A percentile compares a stretch with the other conserved stretches of the same genome.
Evolutionary conservation across 2,113 vertebrate species (phyloP).

Genomic region (Scytalopus superciliaris): DNA sequence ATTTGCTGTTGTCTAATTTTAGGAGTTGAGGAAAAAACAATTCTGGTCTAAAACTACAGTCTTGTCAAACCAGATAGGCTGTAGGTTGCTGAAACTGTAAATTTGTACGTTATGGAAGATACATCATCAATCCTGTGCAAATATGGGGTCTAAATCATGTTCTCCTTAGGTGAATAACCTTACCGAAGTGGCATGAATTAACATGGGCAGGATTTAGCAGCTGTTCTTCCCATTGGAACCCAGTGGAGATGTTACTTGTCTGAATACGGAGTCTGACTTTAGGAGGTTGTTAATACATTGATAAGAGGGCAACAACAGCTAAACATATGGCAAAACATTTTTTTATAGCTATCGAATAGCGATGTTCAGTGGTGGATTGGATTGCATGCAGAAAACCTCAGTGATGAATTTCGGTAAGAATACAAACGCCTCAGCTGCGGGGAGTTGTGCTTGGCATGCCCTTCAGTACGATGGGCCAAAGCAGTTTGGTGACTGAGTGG

Average conservation of each 20-base stretch:
- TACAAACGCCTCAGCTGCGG: background rate
- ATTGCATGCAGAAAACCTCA: constrained; percentile 68
- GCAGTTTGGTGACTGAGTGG: background rate
- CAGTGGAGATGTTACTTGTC: background rate
- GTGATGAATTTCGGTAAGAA: constrained; percentile 79
- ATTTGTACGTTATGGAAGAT: background rate
- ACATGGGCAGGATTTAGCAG: background rate
- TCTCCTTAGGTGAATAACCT: background rate
- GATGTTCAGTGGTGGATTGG: constrained; percentile 91
- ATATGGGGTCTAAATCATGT: background rate
- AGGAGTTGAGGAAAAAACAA: background rate
- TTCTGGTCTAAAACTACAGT: background rate
- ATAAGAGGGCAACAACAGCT: background rate
- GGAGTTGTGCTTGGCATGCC: background rate
- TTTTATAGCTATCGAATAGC: constrained; percentile 73
- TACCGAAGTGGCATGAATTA: background rate
- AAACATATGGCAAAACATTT: background rate
- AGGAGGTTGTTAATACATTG: background rate
- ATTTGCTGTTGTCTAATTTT: background rate
- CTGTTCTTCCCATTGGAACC: background rate
- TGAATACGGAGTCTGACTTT: background rate
- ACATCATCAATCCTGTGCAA: background rate
- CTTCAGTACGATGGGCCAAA: background rate
- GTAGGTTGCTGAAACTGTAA: background rate
- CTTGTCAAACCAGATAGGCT: background rate